These are phyloP conservation scores for Wiebesia pumilae DNA, from an alignment of 1,140 invertebrate genomes.

Conservation along the genomic window DNA sequence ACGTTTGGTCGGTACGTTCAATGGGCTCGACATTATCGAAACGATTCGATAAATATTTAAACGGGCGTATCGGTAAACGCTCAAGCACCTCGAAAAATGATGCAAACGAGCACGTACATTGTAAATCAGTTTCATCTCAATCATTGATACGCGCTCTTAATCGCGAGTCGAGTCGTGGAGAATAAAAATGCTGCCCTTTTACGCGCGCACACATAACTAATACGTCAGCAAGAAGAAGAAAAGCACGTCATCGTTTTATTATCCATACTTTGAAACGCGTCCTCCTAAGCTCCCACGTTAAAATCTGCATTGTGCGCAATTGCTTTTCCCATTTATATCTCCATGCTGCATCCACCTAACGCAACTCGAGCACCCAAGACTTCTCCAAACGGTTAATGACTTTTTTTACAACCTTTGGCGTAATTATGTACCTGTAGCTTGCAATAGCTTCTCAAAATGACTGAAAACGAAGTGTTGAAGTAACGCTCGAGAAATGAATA, in stretches of 20 bases:
- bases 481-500: too few relatives aligned
- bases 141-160: background rate
- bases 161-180: background rate
- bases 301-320: constrained; percentile 36
- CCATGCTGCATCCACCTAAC: background rate
- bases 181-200: background rate
- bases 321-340: constrained; percentile 8
- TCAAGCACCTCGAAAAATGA: too few relatives aligned
- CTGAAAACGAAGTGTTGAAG: too few relatives aligned
- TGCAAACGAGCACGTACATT: too few relatives aligned
- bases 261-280: constrained; percentile 10
- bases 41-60: too few relatives aligned
- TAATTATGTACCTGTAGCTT: background rate
- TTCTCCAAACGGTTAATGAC: background rate
- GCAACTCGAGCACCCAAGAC: constrained; percentile 17
- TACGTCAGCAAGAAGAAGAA: background rate
- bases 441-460: background rate
- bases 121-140: background rate
- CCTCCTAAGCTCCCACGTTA: constrained; percentile 44
- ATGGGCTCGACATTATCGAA: too few relatives aligned
- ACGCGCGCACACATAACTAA: background rate
- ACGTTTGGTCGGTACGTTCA: too few relatives aligned
- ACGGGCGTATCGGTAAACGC: too few relatives aligned
- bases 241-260: constrained; percentile 44
- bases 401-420: background rate